A percentile compares a stretch with the other conserved stretches of the same genome.
Conservation (phyloP, 2,797 vertebrate species). For the Setipinna tenuifilis region DNA sequence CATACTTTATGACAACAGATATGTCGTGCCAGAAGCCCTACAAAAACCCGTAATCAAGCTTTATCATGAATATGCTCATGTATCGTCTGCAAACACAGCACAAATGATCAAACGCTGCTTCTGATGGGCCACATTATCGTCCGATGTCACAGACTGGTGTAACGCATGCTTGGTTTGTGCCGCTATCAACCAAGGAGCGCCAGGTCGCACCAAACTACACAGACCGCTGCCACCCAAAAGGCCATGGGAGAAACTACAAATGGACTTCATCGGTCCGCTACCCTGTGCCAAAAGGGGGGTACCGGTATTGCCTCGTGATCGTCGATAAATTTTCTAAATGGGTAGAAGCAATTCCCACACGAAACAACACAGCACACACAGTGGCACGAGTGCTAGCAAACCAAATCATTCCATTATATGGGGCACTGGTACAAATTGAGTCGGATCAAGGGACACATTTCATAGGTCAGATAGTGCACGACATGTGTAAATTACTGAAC, state of each 20-base stretch:
- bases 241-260: conserved; percentile 12
- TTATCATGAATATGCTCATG: conserved; percentile 28
- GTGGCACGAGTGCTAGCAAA: conserved; percentile 29
- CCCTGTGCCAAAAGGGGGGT: conserved; percentile 32
- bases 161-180: conserved; percentile 22
- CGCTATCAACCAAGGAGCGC: conserved; percentile 23
- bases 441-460: conserved; percentile 37
- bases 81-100: conserved; percentile 12
- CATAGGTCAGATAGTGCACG: not conserved
- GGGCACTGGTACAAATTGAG: not conserved
- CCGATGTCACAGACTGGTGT: not conserved
- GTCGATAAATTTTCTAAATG: conserved; percentile 29
- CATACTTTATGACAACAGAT: no score
- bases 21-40: conserved; percentile 7
- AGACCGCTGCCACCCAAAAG: conserved; percentile 26
- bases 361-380: conserved; percentile 26
- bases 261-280: conserved; percentile 37
- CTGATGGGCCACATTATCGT: no score
- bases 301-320: conserved; percentile 26
- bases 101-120: no score
- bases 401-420: conserved; percentile 31
- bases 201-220: not conserved
- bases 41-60: conserved; percentile 13
- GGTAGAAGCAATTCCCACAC: conserved; percentile 27
- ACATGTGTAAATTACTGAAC: not conserved